phyloP scores from a whole-genome alignment of 2,888 invertebrate species.

The Nymphalis c-album region DNA sequence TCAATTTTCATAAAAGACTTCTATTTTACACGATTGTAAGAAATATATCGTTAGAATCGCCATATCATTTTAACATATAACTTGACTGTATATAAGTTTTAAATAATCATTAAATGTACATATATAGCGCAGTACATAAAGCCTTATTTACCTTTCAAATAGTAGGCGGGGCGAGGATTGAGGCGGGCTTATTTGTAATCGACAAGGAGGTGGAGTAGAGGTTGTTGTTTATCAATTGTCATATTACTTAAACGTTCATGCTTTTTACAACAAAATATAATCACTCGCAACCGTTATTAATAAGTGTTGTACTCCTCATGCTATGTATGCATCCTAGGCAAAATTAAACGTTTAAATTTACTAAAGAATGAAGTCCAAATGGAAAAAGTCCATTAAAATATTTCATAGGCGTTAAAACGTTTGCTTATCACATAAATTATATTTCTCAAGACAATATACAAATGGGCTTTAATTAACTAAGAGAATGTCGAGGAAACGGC shows the following conservation, averaged over 20 bases:
- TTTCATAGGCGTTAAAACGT: constrained; percentile 56
- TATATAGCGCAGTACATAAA: constrained; percentile 69
- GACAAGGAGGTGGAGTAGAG: constrained; percentile 76
- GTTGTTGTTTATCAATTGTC: constrained; percentile 68
- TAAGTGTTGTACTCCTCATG: not conserved
- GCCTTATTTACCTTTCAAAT: constrained; percentile 70
- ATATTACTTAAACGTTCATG: constrained; percentile 23
- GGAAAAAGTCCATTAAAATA: constrained; percentile 51
- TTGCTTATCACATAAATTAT: constrained; percentile 73
- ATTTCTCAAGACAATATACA: constrained; percentile 74
- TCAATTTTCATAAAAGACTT: too few species aligned
- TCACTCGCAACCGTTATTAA: constrained; percentile 9
- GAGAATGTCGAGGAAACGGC: constrained; percentile 74
- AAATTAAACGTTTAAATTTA: too few species aligned
- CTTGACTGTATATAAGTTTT: too few species aligned
- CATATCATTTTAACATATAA: too few species aligned
- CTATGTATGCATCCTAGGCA: too few species aligned
- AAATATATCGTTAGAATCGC: too few species aligned
- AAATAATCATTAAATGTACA: constrained; percentile 44
- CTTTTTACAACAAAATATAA: not conserved
- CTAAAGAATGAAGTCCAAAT: constrained; percentile 7
- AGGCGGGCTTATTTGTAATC: constrained; percentile 79
- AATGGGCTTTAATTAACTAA: constrained; percentile 78
- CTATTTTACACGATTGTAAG: too few species aligned
- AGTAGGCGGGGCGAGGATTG: constrained; percentile 76